A percentile compares a stretch with the other conserved stretches of the same genome.
Conservation (phyloP, 1,140 invertebrate species). For the Lucilia cuprina region DNA sequence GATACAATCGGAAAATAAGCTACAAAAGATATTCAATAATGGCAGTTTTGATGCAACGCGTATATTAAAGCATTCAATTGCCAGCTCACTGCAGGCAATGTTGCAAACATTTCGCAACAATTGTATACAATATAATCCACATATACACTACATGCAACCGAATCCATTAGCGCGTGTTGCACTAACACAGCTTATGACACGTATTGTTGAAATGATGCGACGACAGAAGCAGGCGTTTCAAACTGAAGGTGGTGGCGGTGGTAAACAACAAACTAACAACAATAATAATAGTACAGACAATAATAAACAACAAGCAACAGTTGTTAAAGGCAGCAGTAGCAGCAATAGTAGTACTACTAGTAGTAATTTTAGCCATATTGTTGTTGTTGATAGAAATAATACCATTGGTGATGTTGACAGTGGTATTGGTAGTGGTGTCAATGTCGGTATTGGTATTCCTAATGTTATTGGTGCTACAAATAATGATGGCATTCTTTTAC, state of each 20-base stretch:
- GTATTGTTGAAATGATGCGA: slow-evolving; percentile 38
- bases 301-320: slow-evolving; percentile 24
- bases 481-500: neutral
- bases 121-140: slow-evolving; percentile 60
- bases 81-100: slow-evolving; percentile 52
- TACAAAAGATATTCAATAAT: slow-evolving; percentile 50
- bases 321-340: neutral
- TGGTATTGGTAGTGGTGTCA: neutral
- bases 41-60: slow-evolving; percentile 49
- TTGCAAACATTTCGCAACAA: slow-evolving; percentile 52
- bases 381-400: neutral
- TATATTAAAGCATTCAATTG: slow-evolving; percentile 49
- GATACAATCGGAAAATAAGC: slow-evolving; percentile 58
- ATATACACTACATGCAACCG: slow-evolving; percentile 61
- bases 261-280: neutral
- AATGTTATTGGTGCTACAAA: neutral
- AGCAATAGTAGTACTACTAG: neutral
- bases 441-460: neutral
- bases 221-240: neutral
- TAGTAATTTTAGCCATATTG: neutral
- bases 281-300: slow-evolving; percentile 13
- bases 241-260: neutral
- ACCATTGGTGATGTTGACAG: neutral
- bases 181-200: slow-evolving; percentile 47
- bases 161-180: slow-evolving; percentile 55